These are phyloP conservation scores for Alloplasta piceator DNA, from an alignment of 2,888 invertebrate species.

Conservation along the genomic window DNA sequence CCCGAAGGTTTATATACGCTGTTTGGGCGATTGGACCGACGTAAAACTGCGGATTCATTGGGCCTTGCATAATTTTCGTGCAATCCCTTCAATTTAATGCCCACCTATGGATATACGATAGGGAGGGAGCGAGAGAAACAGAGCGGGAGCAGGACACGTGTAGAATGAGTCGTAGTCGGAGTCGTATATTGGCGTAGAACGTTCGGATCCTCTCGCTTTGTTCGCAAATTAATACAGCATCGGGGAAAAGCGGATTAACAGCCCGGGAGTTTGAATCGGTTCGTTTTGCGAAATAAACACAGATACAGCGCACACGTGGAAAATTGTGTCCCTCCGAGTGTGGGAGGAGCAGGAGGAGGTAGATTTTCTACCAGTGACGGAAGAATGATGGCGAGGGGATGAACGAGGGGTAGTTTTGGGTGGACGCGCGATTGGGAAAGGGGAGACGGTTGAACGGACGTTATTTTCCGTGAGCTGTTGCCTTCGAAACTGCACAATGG, in stretches of 20 bases:
- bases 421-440: neutral
- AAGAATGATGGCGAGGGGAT: conserved; percentile 17
- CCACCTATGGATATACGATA: neutral
- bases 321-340: conserved; percentile 43
- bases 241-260: conserved; percentile 71
- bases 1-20: conserved; percentile 1
- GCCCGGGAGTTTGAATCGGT: conserved; percentile 62
- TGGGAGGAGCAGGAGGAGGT: neutral
- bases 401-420: conserved; percentile 42
- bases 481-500: conserved; percentile 48
- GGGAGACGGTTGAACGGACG: conserved; percentile 52
- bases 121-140: neutral
- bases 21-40: conserved; percentile 20
- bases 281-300: conserved; percentile 66
- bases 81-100: conserved; percentile 38
- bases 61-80: conserved; percentile 50
- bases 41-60: conserved; percentile 39
- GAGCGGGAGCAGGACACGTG: conserved; percentile 38
- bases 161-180: conserved; percentile 51
- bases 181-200: conserved; percentile 54
- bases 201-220: conserved; percentile 61
- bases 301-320: conserved; percentile 31
- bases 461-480: conserved; percentile 62
- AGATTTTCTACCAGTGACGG: conserved; percentile 43
- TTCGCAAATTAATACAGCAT: conserved; percentile 70